A percentile compares a stretch with the other conserved stretches of the same genome.
Conservation (phyloP, 2,797 vertebrate species). For the Coregonus ussuriensis region DNA sequence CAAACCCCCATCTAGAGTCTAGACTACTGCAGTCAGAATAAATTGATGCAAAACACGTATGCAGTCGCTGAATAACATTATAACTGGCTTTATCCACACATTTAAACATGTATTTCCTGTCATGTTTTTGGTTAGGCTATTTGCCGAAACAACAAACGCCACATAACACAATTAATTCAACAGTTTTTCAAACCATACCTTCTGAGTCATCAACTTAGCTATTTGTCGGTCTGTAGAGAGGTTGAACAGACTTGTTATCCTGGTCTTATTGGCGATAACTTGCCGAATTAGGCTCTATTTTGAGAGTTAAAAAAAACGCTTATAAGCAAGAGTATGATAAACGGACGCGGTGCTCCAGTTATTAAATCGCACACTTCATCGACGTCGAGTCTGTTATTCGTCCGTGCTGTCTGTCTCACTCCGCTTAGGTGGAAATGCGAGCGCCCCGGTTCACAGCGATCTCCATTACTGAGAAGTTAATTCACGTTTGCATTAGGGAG, state of each 20-base stretch:
- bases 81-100: background rate
- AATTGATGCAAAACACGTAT: background rate
- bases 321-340: background rate
- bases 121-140: background rate
- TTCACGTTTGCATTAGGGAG: constrained; percentile 41
- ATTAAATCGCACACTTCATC: background rate
- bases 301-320: background rate
- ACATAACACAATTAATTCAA: constrained; percentile 30
- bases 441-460: constrained; percentile 48
- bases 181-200: constrained; percentile 55
- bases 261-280: constrained; percentile 52
- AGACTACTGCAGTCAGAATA: constrained; percentile 8
- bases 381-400: constrained; percentile 42
- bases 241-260: constrained; percentile 10
- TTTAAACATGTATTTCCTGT: background rate
- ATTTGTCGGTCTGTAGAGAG: background rate
- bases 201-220: constrained; percentile 17
- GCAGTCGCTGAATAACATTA: background rate
- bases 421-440: constrained; percentile 40
- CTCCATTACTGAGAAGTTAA: constrained; percentile 61
- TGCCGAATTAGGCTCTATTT: constrained; percentile 36
- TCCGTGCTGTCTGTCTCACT: constrained; percentile 56
- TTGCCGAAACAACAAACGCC: constrained; percentile 11
- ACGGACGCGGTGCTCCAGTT: background rate
- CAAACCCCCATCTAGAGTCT: background rate